phyloP scores from a whole-genome alignment of 2,888 invertebrate species.

The Pediacus dermestoides region DNA sequence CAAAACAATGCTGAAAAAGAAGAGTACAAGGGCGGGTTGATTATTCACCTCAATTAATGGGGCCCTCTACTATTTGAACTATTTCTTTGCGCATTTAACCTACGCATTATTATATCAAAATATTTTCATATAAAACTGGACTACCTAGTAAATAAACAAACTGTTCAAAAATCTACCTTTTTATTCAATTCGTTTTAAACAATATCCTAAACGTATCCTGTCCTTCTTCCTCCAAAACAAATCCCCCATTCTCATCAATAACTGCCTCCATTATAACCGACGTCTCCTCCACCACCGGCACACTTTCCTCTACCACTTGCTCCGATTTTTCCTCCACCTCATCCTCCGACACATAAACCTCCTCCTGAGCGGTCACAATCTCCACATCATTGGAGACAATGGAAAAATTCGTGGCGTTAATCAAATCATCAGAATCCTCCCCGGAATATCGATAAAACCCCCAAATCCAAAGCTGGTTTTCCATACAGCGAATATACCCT shows the following conservation, averaged over 20 bases:
- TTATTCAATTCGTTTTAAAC: too few species aligned
- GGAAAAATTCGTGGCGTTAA: conserved; percentile 41
- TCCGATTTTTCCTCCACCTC: conserved; percentile 17
- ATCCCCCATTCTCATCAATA: conserved; percentile 35
- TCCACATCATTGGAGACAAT: conserved; percentile 23
- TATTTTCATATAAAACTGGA: too few species aligned
- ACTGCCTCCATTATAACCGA: conserved; percentile 40
- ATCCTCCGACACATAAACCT: conserved; percentile 10
- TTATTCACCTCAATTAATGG: too few species aligned
- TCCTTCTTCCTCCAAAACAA: conserved; percentile 30
- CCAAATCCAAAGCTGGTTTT: conserved; percentile 49
- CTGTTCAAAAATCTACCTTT: too few species aligned
- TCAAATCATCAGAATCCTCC: conserved; percentile 37
- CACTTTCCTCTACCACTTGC: conserved; percentile 18
- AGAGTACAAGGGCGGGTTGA: too few species aligned
- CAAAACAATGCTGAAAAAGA: too few species aligned
- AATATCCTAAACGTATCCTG: too few species aligned
- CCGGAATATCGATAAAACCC: conserved; percentile 43
- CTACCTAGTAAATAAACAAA: too few species aligned
- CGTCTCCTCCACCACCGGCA: conserved; percentile 20
- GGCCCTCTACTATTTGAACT: too few species aligned
- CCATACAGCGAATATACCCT: conserved; percentile 47
- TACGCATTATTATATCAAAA: too few species aligned
- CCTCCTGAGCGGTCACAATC: conserved; percentile 9
- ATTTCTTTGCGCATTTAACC: too few species aligned